Evolutionary conservation across 2,888 invertebrate species (phyloP).

Genomic region (Apoderus coryli): DNA sequence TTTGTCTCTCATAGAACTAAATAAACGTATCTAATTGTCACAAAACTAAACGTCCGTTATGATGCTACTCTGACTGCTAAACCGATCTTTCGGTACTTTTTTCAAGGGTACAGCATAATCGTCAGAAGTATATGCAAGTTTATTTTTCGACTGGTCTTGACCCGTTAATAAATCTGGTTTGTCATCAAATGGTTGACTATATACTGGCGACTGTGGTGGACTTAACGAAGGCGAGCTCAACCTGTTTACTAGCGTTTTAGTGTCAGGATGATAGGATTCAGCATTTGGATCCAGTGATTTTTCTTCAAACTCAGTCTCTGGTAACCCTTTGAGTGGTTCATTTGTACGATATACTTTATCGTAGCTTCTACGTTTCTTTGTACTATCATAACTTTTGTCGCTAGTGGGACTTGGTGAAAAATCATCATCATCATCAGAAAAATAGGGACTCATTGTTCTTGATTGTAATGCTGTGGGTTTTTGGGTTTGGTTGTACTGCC

Average conservation of each 20-base stretch:
- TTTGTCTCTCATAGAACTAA: no score
- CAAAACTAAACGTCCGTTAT: slow-evolving; percentile 27
- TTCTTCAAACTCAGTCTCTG: slow-evolving; percentile 65
- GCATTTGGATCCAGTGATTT: slow-evolving; percentile 56
- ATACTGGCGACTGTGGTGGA: slow-evolving; percentile 15
- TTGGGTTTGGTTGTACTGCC: slow-evolving; percentile 24
- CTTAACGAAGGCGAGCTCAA: slow-evolving; percentile 13
- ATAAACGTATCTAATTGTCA: no score
- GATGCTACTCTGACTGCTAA: slow-evolving; percentile 28
- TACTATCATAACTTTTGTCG: slow-evolving; percentile 17
- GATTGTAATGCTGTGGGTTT: slow-evolving; percentile 12
- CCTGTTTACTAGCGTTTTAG: slow-evolving; percentile 8
- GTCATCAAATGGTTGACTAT: slow-evolving; percentile 16
- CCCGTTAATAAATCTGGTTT: slow-evolving; percentile 19
- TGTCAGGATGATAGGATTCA: slow-evolving; percentile 16
- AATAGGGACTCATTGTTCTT: slow-evolving; percentile 16
- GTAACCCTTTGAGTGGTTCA: slow-evolving; percentile 60
- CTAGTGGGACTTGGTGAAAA: slow-evolving; percentile 25
- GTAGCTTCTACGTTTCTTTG: slow-evolving; percentile 56
- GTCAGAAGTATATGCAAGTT: slow-evolving; percentile 18
- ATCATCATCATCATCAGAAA: slow-evolving; percentile 25
- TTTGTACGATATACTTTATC: slow-evolving; percentile 73
- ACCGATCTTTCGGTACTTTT: slow-evolving; percentile 18
- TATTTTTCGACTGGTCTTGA: slow-evolving; percentile 9
- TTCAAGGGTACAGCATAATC: slow-evolving; percentile 22